Evolutionary conservation across 2,113 vertebrate genomes (phyloP).

Genomic region (Henicopernis longicauda): DNA sequence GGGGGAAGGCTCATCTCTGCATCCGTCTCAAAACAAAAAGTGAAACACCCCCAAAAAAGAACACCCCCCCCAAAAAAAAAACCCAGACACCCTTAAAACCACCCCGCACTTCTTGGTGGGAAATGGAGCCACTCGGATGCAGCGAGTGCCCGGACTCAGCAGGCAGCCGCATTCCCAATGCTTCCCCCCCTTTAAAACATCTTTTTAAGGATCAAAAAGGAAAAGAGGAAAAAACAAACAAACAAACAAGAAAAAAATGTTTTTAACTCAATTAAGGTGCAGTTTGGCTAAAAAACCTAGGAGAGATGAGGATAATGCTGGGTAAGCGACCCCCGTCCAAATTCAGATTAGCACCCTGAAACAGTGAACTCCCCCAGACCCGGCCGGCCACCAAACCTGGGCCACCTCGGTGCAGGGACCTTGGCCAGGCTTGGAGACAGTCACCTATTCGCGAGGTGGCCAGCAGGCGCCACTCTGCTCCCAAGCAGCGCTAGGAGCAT

Average conservation of each 20-base stretch:
- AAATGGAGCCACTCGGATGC: not conserved
- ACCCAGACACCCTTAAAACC: not conserved
- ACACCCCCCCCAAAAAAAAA: not conserved
- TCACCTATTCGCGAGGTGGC: conserved; percentile 45
- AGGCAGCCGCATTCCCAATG: not conserved
- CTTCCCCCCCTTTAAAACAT: not conserved
- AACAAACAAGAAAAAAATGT: not conserved
- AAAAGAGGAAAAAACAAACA: not conserved
- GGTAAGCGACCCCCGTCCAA: conserved; percentile 25
- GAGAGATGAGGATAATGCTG: conserved; percentile 43
- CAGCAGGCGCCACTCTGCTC: conserved; percentile 61
- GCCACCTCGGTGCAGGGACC: conserved; percentile 15
- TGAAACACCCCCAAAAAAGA: not conserved
- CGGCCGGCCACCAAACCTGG: not conserved
- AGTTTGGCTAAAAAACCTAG: conserved; percentile 51
- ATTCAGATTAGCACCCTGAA: conserved; percentile 61
- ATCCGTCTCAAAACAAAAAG: not conserved
- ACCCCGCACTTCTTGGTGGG: fast-evolving
- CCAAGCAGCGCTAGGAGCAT: conserved; percentile 40
- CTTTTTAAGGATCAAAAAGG: conserved; percentile 14
- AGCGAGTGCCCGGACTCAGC: not conserved
- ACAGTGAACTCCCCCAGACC: not conserved
- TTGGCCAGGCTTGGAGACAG: not conserved
- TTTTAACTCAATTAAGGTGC: conserved; percentile 57
- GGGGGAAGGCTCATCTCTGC: conserved; percentile 25